Evolutionary conservation across 1,140 invertebrate species (phyloP).

Genomic region (Cotesia chilonis): DNA sequence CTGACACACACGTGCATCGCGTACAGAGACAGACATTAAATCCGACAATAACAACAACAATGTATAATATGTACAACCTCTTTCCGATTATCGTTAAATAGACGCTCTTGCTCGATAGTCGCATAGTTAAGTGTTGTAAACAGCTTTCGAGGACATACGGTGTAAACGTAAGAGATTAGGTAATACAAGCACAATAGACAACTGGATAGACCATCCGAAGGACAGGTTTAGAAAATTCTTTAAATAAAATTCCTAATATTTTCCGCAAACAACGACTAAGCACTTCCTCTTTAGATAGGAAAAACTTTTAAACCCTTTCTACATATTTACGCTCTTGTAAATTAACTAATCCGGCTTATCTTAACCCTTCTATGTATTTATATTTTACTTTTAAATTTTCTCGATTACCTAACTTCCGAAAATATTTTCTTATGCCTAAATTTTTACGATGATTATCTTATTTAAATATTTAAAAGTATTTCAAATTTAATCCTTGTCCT

Average conservation of each 20-base stretch:
- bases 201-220: constrained; percentile 25
- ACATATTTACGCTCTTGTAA: neutral
- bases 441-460: too few species aligned
- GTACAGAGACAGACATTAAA: too few species aligned
- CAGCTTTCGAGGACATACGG: constrained; percentile 31
- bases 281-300: neutral
- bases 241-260: constrained; percentile 30
- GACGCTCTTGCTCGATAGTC: constrained; percentile 4
- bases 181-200: constrained; percentile 27
- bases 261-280: neutral
- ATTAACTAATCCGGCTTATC: too few species aligned
- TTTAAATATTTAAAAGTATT: too few species aligned
- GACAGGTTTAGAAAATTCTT: constrained; percentile 26
- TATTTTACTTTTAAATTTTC: too few species aligned
- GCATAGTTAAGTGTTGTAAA: constrained; percentile 21
- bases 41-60: neutral
- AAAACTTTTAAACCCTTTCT: neutral
- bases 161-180: constrained; percentile 35
- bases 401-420: too few species aligned
- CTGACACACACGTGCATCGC: neutral
- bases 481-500: too few species aligned
- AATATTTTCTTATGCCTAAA: too few species aligned
- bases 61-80: constrained; percentile 14
- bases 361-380: too few species aligned
- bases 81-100: constrained; percentile 23